Evolutionary conservation across 2,797 vertebrate species (phyloP), one percentile per base, ranked within the genome.

Genomic region (Parauchenoglanis ngamensis): DNA sequence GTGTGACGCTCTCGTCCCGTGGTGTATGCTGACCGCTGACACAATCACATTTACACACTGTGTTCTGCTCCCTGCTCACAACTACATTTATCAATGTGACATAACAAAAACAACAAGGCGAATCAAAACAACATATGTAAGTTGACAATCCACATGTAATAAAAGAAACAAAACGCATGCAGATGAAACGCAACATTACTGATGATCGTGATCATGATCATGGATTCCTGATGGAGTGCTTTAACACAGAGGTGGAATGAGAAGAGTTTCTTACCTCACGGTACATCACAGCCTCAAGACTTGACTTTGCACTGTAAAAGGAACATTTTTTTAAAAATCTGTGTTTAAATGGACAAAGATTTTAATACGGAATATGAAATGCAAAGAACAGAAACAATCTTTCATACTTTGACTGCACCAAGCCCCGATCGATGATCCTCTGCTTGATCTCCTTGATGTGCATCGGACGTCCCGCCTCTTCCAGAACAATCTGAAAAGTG

Each of bases 371-470:
- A 46, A 70, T 1, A 40, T 3, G 46, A 56, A 52, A 78, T 28
- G 15, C 15, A 35, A 52, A 49, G 3, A 28, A 11, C 15, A 35
- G 13, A 65, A 49, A 83, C n/a, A 44, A 10, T 15, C 17, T 81
- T 59, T 11, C 84, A 59, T 92, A 94, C 96, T 96, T 96, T 40
- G 96, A 97, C 79, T 96, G 96, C 90, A 97, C 96, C 76, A 97
- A 94, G 87, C 96, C 96, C 56, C 94, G 93, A 92, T 96, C 95
- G 19, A 96, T 95, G 87, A 97, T 96, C 89, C 94, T 94, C 87
- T 97, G 96, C 90, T 97, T 97, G 84, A 97, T 97, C 91, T 97
- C 96, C 86, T 96, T 97, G 88, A 97, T 97, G 93, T 97, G 96
- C 96, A 97, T 96, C 10, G 96, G 96, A 7, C 95, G 93, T 59